These are phyloP conservation scores for Temnothorax longispinosus DNA, from an alignment of 1,140 invertebrate genomes.

Conservation along the genomic window DNA sequence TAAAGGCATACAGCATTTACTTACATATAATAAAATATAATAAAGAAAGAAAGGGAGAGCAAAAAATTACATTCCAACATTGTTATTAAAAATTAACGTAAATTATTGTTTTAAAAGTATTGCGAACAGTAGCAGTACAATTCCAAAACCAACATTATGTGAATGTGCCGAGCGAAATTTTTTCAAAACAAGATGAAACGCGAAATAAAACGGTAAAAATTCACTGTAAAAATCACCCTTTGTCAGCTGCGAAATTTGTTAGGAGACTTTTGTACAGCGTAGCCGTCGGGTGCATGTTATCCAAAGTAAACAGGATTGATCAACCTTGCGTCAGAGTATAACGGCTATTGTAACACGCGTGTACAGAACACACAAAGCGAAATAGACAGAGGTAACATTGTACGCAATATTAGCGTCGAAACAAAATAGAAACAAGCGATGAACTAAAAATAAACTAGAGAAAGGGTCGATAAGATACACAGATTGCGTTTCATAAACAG, in stretches of 20 bases:
- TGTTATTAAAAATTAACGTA: background rate
- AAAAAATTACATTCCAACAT: background rate
- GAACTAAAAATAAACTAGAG: constrained; percentile 2
- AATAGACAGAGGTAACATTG: constrained; percentile 34
- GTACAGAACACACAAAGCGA: constrained; percentile 41
- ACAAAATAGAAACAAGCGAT: constrained; percentile 30
- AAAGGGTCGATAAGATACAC: background rate
- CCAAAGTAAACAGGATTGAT: constrained; percentile 59
- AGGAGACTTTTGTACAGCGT: background rate
- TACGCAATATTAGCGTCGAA: constrained; percentile 41
- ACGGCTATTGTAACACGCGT: constrained; percentile 57
- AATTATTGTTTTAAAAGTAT: background rate
- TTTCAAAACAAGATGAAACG: background rate
- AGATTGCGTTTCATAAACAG: background rate
- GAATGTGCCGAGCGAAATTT: background rate
- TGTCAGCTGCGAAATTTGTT: constrained; percentile 29
- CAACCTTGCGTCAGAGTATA: constrained; percentile 33
- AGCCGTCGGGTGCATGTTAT: background rate
- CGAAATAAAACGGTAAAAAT: background rate
- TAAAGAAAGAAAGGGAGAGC: background rate
- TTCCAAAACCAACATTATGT: background rate
- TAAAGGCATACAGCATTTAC: background rate
- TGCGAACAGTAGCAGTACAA: background rate
- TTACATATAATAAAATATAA: background rate
- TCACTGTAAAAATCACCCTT: constrained; percentile 8